Evolutionary conservation across 2,797 vertebrate species (phyloP).

Genomic region (Telmatherina bonti): DNA sequence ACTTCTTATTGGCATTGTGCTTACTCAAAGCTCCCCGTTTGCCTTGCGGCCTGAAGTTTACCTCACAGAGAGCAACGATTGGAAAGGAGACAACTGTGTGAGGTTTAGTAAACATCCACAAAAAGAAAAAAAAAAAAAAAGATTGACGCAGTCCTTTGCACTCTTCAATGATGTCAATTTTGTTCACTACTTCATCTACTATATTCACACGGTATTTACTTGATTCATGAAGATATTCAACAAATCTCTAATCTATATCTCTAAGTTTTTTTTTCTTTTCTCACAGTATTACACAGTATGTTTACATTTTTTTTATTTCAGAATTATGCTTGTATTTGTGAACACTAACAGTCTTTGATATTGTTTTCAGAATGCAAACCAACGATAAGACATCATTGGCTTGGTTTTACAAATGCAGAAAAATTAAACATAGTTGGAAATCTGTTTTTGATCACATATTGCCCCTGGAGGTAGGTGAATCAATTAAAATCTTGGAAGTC

Average conservation of each 20-base stretch:
- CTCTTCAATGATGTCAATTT: conserved; percentile 78
- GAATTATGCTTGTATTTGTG: conserved; percentile 76
- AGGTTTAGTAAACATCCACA: conserved; percentile 81
- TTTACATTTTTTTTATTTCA: conserved; percentile 68
- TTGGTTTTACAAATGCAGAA: conserved; percentile 79
- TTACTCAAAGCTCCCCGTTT: conserved; percentile 70
- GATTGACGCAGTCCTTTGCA: conserved; percentile 74
- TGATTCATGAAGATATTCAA: conserved; percentile 84
- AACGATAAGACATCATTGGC: conserved; percentile 76
- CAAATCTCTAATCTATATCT: conserved; percentile 82
- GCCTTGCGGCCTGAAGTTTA: conserved; percentile 65
- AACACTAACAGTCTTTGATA: conserved; percentile 84
- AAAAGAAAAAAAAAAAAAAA: conserved; percentile 38
- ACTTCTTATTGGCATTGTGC: conserved; percentile 82
- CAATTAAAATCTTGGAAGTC: conserved; percentile 95
- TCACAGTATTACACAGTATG: conserved; percentile 85
- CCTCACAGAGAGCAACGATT: conserved; percentile 78
- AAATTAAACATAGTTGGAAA: conserved; percentile 75
- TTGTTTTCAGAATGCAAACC: conserved; percentile 78
- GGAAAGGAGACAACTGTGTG: conserved; percentile 76
- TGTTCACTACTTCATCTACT: conserved; percentile 82
- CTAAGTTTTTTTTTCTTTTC: conserved; percentile 81
- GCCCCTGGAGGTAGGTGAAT: conserved; percentile 98
- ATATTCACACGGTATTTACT: conserved; percentile 85
- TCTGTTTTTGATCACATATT: conserved; percentile 86